Evolutionary conservation across 2,797 vertebrate species (phyloP).

Genomic region (Manis crassicaudata): DNA sequence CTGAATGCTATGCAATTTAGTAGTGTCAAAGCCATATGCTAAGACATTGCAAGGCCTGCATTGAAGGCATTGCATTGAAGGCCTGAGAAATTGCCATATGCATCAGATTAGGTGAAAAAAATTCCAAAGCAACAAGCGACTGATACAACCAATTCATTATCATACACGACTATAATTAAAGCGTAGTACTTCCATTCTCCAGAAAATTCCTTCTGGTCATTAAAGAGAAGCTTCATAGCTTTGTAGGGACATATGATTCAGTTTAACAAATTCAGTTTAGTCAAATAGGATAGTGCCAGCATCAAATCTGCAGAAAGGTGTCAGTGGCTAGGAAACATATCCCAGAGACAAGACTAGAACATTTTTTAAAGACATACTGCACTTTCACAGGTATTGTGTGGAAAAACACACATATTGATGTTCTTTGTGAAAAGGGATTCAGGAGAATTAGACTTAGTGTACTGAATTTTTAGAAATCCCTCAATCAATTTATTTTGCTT

Average conservation of each 20-base stretch:
- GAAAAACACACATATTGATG: background rate
- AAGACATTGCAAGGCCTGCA: background rate
- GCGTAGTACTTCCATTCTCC: background rate
- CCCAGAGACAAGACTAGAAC: background rate
- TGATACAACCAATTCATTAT: background rate
- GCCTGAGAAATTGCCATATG: background rate
- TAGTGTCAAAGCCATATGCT: background rate
- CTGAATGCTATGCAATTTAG: background rate
- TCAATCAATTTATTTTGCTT: slow-evolving; percentile 19
- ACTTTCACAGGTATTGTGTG: background rate
- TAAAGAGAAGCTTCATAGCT: background rate
- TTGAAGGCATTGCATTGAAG: background rate
- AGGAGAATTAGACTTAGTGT: background rate
- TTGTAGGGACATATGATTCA: background rate
- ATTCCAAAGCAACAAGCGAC: background rate
- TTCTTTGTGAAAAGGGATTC: background rate
- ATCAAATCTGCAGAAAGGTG: background rate
- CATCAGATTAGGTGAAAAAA: background rate
- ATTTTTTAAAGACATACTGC: background rate
- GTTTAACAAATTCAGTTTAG: background rate
- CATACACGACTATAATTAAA: background rate
- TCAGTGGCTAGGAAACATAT: background rate
- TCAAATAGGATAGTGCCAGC: background rate
- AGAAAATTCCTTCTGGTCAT: background rate
- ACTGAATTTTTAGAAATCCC: background rate